Percentiles rank a stretch among this genome's conserved stretches.
phyloP scores from a whole-genome alignment of 1,140 invertebrate species.

The Aphis craccivora region DNA sequence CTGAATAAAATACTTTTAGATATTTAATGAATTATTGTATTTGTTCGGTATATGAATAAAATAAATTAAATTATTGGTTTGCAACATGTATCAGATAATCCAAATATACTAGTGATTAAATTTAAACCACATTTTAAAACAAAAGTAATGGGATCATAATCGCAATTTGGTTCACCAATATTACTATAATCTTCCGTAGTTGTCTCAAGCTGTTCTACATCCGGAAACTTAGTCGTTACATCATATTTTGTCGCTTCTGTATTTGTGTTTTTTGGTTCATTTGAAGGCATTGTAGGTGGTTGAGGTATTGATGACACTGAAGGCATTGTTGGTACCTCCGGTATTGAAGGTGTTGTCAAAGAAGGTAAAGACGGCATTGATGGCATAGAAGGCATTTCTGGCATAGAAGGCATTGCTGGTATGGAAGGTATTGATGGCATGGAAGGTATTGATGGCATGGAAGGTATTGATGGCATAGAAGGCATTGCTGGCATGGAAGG shows the following conservation, averaged over 20 bases:
- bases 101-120: slow-evolving; percentile 42
- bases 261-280: not conserved
- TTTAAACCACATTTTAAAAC: slow-evolving; percentile 32
- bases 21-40: not conserved
- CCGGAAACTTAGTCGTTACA: not conserved
- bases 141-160: not conserved
- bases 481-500: not conserved
- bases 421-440: not conserved
- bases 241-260: not conserved
- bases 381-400: not conserved
- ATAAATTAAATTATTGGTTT: slow-evolving; percentile 22
- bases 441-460: not conserved
- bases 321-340: not conserved
- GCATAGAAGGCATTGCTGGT: not conserved
- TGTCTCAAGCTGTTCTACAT: not conserved
- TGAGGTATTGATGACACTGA: not conserved
- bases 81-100: slow-evolving; percentile 41
- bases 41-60: not conserved
- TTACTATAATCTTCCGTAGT: slow-evolving; percentile 3
- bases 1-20: not conserved
- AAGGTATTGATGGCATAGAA: not conserved
- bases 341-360: not conserved
- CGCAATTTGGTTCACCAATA: slow-evolving; percentile 10
- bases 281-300: not conserved
- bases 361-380: not conserved